A percentile compares a stretch with the other conserved stretches of the same genome.
These are phyloP conservation scores for Drosophila quinaria DNA, from an alignment of 2,888 invertebrate genomes.

Conservation along the genomic window DNA sequence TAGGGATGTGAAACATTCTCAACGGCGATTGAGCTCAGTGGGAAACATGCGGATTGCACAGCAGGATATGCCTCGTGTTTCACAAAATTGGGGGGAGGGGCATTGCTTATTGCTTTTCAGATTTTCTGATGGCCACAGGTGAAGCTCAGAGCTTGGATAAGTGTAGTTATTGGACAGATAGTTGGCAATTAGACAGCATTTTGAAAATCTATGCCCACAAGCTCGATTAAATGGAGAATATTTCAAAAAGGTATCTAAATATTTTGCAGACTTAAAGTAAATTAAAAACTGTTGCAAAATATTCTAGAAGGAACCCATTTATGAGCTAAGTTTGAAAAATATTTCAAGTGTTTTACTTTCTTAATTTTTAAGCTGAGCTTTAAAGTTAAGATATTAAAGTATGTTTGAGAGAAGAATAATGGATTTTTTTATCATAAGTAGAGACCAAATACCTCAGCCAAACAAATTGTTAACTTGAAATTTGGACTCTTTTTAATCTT, in stretches of 20 bases:
- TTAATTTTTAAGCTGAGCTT: too few relatives aligned
- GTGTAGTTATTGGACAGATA: conserved; percentile 17
- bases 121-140: conserved; percentile 39
- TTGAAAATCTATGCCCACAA: conserved; percentile 10
- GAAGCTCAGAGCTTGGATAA: conserved; percentile 19
- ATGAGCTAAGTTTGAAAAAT: background rate
- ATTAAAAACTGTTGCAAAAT: background rate
- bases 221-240: conserved; percentile 2
- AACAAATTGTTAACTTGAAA: too few relatives aligned
- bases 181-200: conserved; percentile 33
- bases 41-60: conserved; percentile 38
- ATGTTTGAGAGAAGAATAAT: too few relatives aligned
- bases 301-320: background rate
- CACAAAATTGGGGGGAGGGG: background rate
- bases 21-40: conserved; percentile 22
- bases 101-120: conserved; percentile 40
- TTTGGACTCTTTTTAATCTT: too few relatives aligned
- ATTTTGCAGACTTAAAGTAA: background rate
- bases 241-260: background rate
- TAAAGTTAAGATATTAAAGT: too few relatives aligned
- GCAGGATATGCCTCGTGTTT: conserved; percentile 23
- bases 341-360: too few relatives aligned
- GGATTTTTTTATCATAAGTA: too few relatives aligned
- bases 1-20: conserved; percentile 20
- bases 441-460: too few relatives aligned